Percentiles rank a stretch among this genome's conserved stretches.
Evolutionary conservation across 2,888 invertebrate genomes (phyloP).

Genomic region (Strigamia maritima): DNA sequence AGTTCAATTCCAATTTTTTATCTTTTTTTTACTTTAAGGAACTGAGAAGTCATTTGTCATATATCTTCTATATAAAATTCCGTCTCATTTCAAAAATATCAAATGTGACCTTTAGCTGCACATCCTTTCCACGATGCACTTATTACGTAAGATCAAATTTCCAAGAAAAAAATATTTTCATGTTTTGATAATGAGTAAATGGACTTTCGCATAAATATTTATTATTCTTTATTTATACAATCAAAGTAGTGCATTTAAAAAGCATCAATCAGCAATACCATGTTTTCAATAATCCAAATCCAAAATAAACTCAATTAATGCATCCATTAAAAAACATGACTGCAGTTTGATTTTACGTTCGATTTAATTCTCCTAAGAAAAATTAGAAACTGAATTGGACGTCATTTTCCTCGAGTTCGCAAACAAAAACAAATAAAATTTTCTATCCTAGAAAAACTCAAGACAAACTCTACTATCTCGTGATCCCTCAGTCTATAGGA

Average conservation of each 20-base stretch:
- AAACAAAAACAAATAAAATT: too few relatives aligned
- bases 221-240: not conserved
- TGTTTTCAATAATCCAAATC: not conserved
- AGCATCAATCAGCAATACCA: not conserved
- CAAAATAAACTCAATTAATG: not conserved
- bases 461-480: too few relatives aligned
- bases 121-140: not conserved
- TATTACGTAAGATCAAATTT: not conserved
- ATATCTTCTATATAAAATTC: too few relatives aligned
- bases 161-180: not conserved
- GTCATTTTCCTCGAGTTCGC: too few relatives aligned
- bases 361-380: not conserved
- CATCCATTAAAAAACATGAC: not conserved
- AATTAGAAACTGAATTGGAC: not conserved
- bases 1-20: too few relatives aligned
- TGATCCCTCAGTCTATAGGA: too few relatives aligned
- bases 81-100: too few relatives aligned
- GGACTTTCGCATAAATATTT: not conserved
- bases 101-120: not conserved
- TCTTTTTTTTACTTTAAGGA: too few relatives aligned
- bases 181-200: not conserved
- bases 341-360: not conserved
- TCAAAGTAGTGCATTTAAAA: not conserved
- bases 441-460: too few relatives aligned
- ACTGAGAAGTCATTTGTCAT: too few relatives aligned